Evolutionary conservation across 2,113 vertebrate genomes (phyloP), one percentile per base, ranked within the genome.

Genomic region (Etheostoma cragini): DNA sequence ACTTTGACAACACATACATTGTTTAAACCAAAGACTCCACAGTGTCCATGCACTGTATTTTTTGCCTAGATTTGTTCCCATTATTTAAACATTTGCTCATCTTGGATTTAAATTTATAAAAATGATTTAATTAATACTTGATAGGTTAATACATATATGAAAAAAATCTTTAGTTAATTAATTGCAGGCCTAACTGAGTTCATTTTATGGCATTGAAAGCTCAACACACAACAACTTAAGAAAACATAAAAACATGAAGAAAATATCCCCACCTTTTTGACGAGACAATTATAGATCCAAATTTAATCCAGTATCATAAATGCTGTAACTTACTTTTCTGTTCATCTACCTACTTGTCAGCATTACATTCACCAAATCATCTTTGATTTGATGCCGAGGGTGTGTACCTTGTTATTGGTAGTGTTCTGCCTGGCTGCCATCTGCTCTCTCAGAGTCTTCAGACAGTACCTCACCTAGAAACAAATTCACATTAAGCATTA

Each of bases 391-490:
- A 14, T 13, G 30, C 24, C 49, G 62, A 24, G 4, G 24, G 24
- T 15, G 30, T 70, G 22, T 88, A 94, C 94, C 90, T 90, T 91
- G 72, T 88, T 91, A 82, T 86, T 92, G 78, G 84, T 92, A 1
- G 42, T 79, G 69, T 91, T 93, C 72, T 95, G 90, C 72, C 95
- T 92, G 70, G 94, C 91, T 8, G 93, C 95, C 95, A 96, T 96
- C 92, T 95, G 95, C 82, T 95, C 89, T 42, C 95, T 91, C 72
- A 96, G 88, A 33, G 90, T 89, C 88, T 95, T 95, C 88, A 96
- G 89, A 87, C 94, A 95, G 87, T 95, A 95, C 57, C 95, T 90
- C 75, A 95, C 95, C 95, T 96, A 49, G 11, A 5, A 54, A 58
- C 21, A 60, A 52, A 77, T 80, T 69, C 24, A 85, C 16, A 75